Conservation (phyloP, 1,140 invertebrate species). For the Scaptomyza montana region DNA sequence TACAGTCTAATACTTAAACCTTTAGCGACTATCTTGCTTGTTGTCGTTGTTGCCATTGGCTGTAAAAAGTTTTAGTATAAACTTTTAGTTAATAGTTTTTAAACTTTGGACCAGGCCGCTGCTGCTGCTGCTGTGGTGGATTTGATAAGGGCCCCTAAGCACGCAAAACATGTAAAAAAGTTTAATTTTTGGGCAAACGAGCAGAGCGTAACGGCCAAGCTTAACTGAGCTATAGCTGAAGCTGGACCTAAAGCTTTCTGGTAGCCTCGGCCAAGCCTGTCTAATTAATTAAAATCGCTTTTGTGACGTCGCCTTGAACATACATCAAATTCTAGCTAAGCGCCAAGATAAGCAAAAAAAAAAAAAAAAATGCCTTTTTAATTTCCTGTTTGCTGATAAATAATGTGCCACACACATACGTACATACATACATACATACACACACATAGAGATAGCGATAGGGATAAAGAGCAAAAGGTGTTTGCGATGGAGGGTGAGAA, state of each 20-base stretch:
- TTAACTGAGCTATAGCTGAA: conserved; percentile 10
- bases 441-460: conserved; percentile 9
- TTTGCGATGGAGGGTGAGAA: background rate
- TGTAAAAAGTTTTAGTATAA: conserved; percentile 78
- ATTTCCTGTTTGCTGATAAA: conserved; percentile 82
- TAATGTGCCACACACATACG: conserved; percentile 51
- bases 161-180: conserved; percentile 63
- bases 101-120: conserved; percentile 43
- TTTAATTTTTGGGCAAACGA: conserved; percentile 48
- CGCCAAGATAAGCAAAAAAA: conserved; percentile 77
- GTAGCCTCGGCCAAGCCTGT: conserved; percentile 26
- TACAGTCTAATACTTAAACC: background rate
- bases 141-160: conserved; percentile 74
- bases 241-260: conserved; percentile 8
- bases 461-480: conserved; percentile 2
- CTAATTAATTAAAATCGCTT: conserved; percentile 80
- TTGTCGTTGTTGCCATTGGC: conserved; percentile 30
- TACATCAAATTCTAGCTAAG: conserved; percentile 65
- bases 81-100: conserved; percentile 79
- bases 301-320: conserved; percentile 55
- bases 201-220: conserved; percentile 17
- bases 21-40: background rate
- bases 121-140: conserved; percentile 62
- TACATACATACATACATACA: conserved; percentile 1
- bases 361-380: conserved; percentile 66